Conservation (phyloP, 2,888 invertebrate genomes). For the Amaurobius ferox region DNA sequence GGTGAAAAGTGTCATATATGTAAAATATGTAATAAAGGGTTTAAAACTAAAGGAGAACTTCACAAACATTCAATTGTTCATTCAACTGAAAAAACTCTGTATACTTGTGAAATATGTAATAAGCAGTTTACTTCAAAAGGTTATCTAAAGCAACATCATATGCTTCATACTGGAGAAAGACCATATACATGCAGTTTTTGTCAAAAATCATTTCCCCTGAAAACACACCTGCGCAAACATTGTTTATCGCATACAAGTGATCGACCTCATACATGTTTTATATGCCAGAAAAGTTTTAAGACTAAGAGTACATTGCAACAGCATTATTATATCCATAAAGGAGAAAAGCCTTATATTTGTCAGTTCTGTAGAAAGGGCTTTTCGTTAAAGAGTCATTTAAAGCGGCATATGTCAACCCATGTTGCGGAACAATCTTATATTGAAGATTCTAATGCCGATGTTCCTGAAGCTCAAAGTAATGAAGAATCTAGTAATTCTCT, state of each 20-base stretch:
- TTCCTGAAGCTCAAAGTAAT: conserved; percentile 6
- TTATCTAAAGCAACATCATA: conserved; percentile 30
- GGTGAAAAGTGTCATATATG: conserved; percentile 53
- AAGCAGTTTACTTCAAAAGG: conserved; percentile 45
- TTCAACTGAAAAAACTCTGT: conserved; percentile 23
- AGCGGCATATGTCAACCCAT: conserved; percentile 29
- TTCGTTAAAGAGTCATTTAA: conserved; percentile 32
- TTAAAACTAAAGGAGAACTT: conserved; percentile 57
- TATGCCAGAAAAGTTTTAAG: conserved; percentile 49
- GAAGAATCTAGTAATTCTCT: conserved; percentile 32
- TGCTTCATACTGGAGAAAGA: conserved; percentile 40
- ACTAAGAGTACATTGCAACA: conserved; percentile 44
- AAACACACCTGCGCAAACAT: conserved; percentile 52
- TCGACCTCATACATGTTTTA: conserved; percentile 34
- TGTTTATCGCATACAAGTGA: conserved; percentile 27
- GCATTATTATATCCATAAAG: conserved; percentile 36
- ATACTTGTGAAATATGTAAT: conserved; percentile 30
- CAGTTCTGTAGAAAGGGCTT: conserved; percentile 34
- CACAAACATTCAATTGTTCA: conserved; percentile 40
- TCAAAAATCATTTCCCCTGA: conserved; percentile 36
- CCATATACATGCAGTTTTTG: conserved; percentile 37
- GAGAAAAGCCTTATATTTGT: conserved; percentile 28
- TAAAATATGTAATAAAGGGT: conserved; percentile 43
- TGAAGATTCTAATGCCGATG: background rate
- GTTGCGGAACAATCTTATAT: background rate